Evolutionary conservation across 1,140 invertebrate species (phyloP), one percentile per base, ranked within the genome.

Genomic region (Listronotus bonariensis): DNA sequence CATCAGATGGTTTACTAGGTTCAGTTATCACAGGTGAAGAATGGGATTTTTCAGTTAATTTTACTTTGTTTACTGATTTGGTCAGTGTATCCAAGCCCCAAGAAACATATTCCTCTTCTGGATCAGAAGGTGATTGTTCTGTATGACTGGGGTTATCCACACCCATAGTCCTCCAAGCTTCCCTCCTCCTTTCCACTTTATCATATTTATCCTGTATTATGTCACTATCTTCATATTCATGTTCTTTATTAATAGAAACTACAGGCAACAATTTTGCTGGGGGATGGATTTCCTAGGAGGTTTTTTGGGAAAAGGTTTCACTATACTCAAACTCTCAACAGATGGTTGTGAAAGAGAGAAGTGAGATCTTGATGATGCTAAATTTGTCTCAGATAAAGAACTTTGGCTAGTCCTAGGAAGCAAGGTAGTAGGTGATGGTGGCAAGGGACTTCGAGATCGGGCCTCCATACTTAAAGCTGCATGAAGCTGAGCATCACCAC

Each of bases 131-230:
- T 15, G 78, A 52, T 60, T 78, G 78, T 69, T 86, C 68, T 17
- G 82, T 85, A 71, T 91, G 89, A 61, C 84, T 82, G 9, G 89
- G 82, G 42, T 86, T 85, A 72, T 87, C 85, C n/a, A 90, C 82
- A 12, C 90, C 90, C 43, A 90, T 81, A 0, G 89, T 91, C 75
- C 85, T 87, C 90, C 90, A 92, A 38, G 89, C 90, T 65, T 91
- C 85, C 70, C 83, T 89, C 55, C 87, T 78, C 26, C 88, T 82
- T 80, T 88, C 86, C 3, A 91, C 83, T 68, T 85, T 79, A 70
- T 90, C 89, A 74, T 91, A 91, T 77, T 77, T 71, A 71, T 41
- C 18, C 34, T 32, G 20, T 46, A 46, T 17, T 8, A 10, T 3
- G 15, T 46, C 15, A 17, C n/a, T 46, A 40, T 53, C 58, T 43